A percentile compares a stretch with the other conserved stretches of the same genome.
These are phyloP conservation scores for Pelmatolapia mariae DNA, from an alignment of 2,113 vertebrate species.

Conservation along the genomic window DNA sequence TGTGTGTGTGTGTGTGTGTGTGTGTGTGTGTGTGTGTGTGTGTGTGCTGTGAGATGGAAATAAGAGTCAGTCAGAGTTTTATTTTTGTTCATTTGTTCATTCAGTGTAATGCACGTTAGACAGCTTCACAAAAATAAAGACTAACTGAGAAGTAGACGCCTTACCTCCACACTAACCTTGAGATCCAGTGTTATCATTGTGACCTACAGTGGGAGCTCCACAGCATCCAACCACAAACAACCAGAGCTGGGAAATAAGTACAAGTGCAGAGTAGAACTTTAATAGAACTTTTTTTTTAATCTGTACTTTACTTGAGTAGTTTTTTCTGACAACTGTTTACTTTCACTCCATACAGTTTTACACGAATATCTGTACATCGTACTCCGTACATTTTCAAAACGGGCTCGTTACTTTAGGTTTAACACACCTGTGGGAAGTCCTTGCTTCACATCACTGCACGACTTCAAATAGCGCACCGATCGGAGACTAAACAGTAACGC, in stretches of 20 bases:
- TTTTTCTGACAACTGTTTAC: not conserved
- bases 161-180: not conserved
- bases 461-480: rapidly evolving
- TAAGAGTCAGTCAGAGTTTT: not conserved
- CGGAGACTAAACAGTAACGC: rapidly evolving
- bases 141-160: not conserved
- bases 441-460: not conserved
- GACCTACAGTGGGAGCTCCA: not conserved
- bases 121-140: not conserved
- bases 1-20: slow-evolving; percentile 56
- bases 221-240: not conserved
- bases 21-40: slow-evolving; percentile 7
- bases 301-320: not conserved
- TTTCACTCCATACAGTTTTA: not conserved
- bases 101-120: not conserved
- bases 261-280: not conserved
- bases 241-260: not conserved
- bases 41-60: not conserved
- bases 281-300: not conserved
- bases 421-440: not conserved
- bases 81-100: not conserved
- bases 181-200: not conserved
- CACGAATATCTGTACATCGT: not conserved
- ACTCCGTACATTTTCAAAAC: not conserved
- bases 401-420: not conserved